Conservation (phyloP, 2,888 invertebrate genomes). For the Acleris cristana region DNA sequence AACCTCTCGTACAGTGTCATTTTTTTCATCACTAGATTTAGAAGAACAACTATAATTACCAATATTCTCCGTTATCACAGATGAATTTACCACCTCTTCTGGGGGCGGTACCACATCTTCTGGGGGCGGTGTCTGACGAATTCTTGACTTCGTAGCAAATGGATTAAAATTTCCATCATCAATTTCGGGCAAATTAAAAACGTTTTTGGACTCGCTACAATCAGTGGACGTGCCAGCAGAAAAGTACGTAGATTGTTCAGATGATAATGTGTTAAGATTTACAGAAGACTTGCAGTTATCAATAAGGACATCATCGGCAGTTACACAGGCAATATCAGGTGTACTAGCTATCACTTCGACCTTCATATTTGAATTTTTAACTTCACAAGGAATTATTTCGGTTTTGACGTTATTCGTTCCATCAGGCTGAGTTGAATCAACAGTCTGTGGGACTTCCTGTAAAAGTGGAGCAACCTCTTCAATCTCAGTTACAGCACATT, state of each 20-base stretch:
- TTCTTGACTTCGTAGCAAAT: conserved; percentile 65
- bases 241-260: conserved; percentile 60
- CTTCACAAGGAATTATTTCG: not conserved
- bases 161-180: conserved; percentile 67
- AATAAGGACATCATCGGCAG: conserved; percentile 5
- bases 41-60: conserved; percentile 57
- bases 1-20: conserved; percentile 60
- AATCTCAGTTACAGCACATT: not conserved
- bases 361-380: not conserved
- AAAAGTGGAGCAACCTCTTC: not conserved
- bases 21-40: conserved; percentile 56
- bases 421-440: not conserved
- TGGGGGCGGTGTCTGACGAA: conserved; percentile 55
- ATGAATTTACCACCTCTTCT: conserved; percentile 45
- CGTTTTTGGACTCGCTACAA: conserved; percentile 56
- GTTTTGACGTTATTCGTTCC: not conserved
- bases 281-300: conserved; percentile 7
- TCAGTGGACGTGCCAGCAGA: conserved; percentile 56
- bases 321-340: not conserved
- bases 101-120: conserved; percentile 47
- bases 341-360: not conserved
- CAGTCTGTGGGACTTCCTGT: not conserved
- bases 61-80: conserved; percentile 47
- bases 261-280: conserved; percentile 53
- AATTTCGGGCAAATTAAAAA: conserved; percentile 73